Base-by-base conservation (phyloP, 2,797 vertebrate species). In the Centroberyx gerrardi region DNA sequence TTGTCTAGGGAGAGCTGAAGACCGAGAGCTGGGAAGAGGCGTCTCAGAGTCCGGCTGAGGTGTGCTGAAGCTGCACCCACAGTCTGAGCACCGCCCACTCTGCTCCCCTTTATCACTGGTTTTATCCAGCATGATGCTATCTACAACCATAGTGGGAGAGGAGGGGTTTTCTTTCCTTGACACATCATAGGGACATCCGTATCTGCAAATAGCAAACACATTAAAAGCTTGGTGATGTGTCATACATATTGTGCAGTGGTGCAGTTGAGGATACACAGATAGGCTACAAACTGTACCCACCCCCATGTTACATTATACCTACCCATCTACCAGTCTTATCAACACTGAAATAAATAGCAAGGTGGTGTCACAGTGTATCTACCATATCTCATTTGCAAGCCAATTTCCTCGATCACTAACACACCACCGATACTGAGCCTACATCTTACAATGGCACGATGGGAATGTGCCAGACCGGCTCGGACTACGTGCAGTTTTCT, bases 81-180 rank as follows among this genome's bases (percentile, higher is more conserved):
- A 91, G 54, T 90, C 86, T 0, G 85, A 87, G 62, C 91, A 94
- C 60, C 27, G 62, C 8, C 36, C 83, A 22, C 68, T 4, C 70
- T 75, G 63, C 3, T 72, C 76, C 46, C 8, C 76, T 48, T 75
- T 44, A 2, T 73, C 85, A 40, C 69, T 36, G 58, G 18, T 27
- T 68, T 77, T 82, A 48, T 93, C 91, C 80, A 92, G 82, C 86
- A 92, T 90, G 53, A 60, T 82, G 79, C 60, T 36, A 4, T 80
- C 83, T 82, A 89, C 63, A 54, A 62, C 72, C 89, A 88, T 72
- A 60, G 71, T 40, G 49, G 44, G 13, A 9, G 51, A 44, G 51
- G 59, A 53, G 31, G 14, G 2, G 28, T 12, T 31, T 38, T 38
- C 70, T 75, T 48, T 10, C 31, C 58, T n/a, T 18, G 17, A 55